Percentiles rank a stretch among this genome's conserved stretches.
These are phyloP conservation scores for Papilio polyxenes DNA, from an alignment of 1,140 invertebrate species.

Conservation along the genomic window DNA sequence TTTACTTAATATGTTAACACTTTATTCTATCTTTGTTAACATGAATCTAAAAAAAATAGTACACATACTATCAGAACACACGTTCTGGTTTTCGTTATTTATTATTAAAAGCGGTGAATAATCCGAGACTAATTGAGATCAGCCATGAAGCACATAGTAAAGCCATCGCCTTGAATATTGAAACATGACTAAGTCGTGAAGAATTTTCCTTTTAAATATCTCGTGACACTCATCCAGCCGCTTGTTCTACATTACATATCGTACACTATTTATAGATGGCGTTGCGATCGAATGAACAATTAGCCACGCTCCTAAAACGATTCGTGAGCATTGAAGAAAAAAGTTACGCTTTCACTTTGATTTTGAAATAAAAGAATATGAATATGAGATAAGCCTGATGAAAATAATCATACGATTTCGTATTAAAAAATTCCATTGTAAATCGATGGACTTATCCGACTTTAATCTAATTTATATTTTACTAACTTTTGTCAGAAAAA, in stretches of 20 bases:
- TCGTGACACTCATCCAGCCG: slow-evolving; percentile 2
- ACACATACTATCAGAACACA: neutral
- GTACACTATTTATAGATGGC: slow-evolving; percentile 21
- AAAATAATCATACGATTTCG: neutral
- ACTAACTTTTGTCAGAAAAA: too few species aligned
- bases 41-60: neutral
- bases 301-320: slow-evolving; percentile 19
- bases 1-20: too few species aligned
- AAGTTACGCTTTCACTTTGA: neutral
- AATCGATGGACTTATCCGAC: neutral
- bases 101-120: slow-evolving; percentile 4
- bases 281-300: slow-evolving; percentile 2
- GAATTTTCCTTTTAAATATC: slow-evolving; percentile 28
- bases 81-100: neutral
- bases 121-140: slow-evolving; percentile 12
- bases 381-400: neutral
- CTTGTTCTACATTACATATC: neutral
- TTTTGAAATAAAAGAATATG: neutral
- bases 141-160: neutral
- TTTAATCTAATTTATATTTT: too few species aligned
- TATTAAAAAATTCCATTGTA: neutral
- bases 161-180: slow-evolving; percentile 6
- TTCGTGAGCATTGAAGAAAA: slow-evolving; percentile 2
- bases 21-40: neutral
- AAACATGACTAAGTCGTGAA: slow-evolving; percentile 16